Evolutionary conservation across 2,113 vertebrate species (phyloP), one percentile per base, ranked within the genome.

Genomic region (Pedetes capensis): DNA sequence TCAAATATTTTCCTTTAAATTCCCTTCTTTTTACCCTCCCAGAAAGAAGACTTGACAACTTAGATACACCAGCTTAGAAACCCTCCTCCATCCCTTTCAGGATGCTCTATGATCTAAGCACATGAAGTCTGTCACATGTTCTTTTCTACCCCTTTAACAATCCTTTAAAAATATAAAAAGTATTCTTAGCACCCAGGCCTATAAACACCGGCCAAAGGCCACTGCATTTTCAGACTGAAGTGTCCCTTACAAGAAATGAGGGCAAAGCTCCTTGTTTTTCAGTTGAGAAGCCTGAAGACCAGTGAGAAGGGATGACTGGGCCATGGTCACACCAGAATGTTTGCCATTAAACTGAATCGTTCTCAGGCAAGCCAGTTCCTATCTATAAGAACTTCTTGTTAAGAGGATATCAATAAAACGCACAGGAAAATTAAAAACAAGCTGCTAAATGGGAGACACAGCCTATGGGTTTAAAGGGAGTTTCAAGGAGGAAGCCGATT

Each of bases 81-180:
- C 23, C 29, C 29, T 75, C 39, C 29, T 44, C 39, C 4, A 37
- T 8, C 49, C 34, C 63, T 57, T 23, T 83, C 44, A 91, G 39
- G 74, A 61, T 85, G n/a, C 12, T 66, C 71, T 27, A 8, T 22
- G 14, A 20, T 64, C 63, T 44, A 84, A 84, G 49, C 20, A 76
- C 3, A 37, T 9, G 39, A 90, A 11, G 71, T 69, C 53, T 51
- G n/a, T 11, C 34, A 86, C 34, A 44, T 3, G 8, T 55, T 42
- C 8, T 37, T 63, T 23, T 5, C 37, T 10, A 5, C 39, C 5
- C 37, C 11, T 6, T 39, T 22, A 44, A 82, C 20, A 66, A 86
- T 9, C 4, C 49, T 94, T 82, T 88, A 72, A 42, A 86, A 66
- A 82, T 66, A 22, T 37, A 88, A 96, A 83, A 89, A 51, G n/a